Evolutionary conservation across 2,113 vertebrate species (phyloP).

Genomic region (Cyrtonyx montezumae): DNA sequence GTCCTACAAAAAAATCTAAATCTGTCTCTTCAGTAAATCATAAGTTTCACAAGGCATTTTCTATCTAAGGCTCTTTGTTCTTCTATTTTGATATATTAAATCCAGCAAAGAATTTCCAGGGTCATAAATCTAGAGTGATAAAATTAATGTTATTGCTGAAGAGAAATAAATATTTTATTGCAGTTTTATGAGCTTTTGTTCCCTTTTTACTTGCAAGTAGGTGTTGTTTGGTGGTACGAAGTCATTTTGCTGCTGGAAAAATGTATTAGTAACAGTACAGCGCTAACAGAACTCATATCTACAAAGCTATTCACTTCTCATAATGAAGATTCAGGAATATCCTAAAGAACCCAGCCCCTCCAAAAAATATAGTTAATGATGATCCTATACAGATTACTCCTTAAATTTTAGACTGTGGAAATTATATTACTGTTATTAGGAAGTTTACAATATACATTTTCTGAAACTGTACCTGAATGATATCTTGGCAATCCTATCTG

Average conservation of each 20-base stretch:
- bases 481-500: background rate
- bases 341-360: background rate
- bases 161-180: conserved; percentile 86
- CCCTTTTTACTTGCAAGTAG: conserved; percentile 68
- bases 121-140: conserved; percentile 81
- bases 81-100: conserved; percentile 83
- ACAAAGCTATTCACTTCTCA: conserved; percentile 44
- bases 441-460: background rate
- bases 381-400: background rate
- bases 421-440: background rate
- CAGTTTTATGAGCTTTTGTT: conserved; percentile 82
- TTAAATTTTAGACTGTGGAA: background rate
- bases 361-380: background rate
- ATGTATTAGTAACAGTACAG: conserved; percentile 64
- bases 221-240: conserved; percentile 73
- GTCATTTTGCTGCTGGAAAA: conserved; percentile 67
- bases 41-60: conserved; percentile 72
- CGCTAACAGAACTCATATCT: conserved; percentile 63
- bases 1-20: conserved; percentile 46
- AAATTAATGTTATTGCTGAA: conserved; percentile 82
- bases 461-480: background rate
- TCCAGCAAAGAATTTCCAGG: conserved; percentile 73
- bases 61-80: conserved; percentile 69
- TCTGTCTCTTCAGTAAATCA: conserved; percentile 70
- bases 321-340: conserved; percentile 27